Evolutionary conservation across 1,140 invertebrate species (phyloP).

Genomic region (Stegodyphus dumicola): DNA sequence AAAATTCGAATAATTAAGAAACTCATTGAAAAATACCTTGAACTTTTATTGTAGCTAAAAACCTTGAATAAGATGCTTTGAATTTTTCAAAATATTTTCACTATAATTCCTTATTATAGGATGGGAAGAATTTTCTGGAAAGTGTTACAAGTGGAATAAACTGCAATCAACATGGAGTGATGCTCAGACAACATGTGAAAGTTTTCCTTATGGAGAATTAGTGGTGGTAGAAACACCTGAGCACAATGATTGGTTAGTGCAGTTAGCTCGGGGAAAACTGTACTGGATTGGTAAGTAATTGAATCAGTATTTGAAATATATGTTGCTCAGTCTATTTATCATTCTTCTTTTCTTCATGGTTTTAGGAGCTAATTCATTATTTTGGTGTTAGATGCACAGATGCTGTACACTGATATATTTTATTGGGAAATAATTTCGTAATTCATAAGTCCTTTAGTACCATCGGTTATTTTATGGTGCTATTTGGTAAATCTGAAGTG

Average conservation of each 20-base stretch:
- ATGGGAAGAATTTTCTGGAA: constrained; percentile 43
- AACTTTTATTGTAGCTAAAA: too few relatives aligned
- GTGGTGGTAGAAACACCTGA: constrained; percentile 37
- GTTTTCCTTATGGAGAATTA: constrained; percentile 13
- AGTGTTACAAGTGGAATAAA: constrained; percentile 45
- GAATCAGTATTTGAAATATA: not conserved
- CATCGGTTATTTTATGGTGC: not conserved
- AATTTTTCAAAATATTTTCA: not conserved
- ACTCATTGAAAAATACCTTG: too few relatives aligned
- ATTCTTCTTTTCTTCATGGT: not conserved
- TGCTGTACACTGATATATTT: not conserved
- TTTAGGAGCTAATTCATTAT: not conserved
- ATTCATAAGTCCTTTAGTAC: not conserved
- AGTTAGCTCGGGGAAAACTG: constrained; percentile 26
- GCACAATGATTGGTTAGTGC: constrained; percentile 51
- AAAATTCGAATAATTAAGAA: not conserved
- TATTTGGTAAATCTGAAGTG: too few relatives aligned
- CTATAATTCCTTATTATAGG: constrained; percentile 8
- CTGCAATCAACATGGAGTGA: constrained; percentile 23
- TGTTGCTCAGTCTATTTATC: not conserved
- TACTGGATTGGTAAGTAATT: constrained; percentile 59
- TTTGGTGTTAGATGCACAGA: not conserved
- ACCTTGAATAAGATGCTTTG: not conserved
- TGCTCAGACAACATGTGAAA: constrained; percentile 31
- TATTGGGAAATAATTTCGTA: not conserved